phyloP scores from a whole-genome alignment of 2,113 vertebrate genomes.

The Nesoenas mayeri region DNA sequence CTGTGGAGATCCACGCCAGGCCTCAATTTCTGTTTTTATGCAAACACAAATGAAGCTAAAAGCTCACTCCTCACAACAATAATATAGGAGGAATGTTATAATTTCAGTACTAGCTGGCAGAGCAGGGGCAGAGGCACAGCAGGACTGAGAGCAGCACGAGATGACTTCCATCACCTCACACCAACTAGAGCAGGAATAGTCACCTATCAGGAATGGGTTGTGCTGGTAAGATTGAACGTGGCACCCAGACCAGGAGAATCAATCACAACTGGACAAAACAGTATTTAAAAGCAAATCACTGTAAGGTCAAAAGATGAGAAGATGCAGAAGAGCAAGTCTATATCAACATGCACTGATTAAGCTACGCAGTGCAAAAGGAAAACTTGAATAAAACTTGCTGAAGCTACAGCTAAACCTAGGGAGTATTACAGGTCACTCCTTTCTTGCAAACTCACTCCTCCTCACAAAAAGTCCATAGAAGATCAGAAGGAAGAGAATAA shows the following conservation, averaged over 20 bases:
- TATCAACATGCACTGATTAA: neutral
- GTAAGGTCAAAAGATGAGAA: neutral
- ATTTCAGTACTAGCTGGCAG: neutral
- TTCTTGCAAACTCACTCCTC: neutral
- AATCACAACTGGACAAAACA: neutral
- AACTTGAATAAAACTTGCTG: neutral
- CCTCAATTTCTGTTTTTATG: neutral
- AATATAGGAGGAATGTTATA: neutral
- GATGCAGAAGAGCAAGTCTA: neutral
- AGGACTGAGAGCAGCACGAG: neutral
- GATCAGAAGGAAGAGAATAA: conserved; percentile 18
- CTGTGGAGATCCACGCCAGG: neutral
- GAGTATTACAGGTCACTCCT: neutral
- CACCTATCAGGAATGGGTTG: neutral
- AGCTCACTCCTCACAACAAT: neutral
- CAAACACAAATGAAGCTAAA: neutral
- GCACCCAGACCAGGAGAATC: neutral
- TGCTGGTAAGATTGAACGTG: neutral
- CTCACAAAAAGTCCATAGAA: neutral
- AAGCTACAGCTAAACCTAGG: neutral
- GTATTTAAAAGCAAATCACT: neutral
- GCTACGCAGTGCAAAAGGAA: neutral
- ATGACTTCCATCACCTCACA: neutral
- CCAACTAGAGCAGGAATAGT: neutral
- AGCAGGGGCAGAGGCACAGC: neutral